Base-by-base conservation (phyloP, 2,888 invertebrate species). In the Pyrgus malvae region DNA sequence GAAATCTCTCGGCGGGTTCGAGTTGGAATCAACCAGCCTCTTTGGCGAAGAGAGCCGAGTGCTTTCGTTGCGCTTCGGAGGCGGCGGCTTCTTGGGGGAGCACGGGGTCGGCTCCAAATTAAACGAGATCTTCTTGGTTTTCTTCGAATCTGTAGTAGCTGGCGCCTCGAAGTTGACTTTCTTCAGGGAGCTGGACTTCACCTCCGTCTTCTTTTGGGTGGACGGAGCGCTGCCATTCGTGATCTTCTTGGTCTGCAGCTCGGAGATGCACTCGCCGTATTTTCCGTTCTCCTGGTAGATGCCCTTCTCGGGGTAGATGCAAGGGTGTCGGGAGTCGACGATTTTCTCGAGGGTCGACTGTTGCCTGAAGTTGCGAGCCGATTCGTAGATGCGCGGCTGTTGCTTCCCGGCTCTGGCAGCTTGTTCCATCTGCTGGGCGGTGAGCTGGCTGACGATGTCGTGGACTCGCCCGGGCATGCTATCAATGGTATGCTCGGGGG, bases 1-100 rank as follows among this genome's bases (percentile, higher is more conserved):
- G 72, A 98, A 97, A 56, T 96, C 96, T 19, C 93, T 93, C 0
- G 95, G 95, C 2, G 96, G 95, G 68, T 94, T 94, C 62, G 94
- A 93, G 55, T 92, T 91, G 0, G 93, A 93, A 56, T 95, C 95
- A 0, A 93, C 92, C 21, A 96, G 80, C 66, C 95, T 95, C 74
- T 95, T 95, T 2, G 95, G 96, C 6, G 95, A 95, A 1, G 96
- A 93, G 2, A 95, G 83, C 41, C 93, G 91, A 0, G 95, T 95
- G 61, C 92, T 92, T 68, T 96, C 96, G 55, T 95, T 93, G 27
- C 96, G 91, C 65, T 94, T 94, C 0, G 96, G 96, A 17, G 96
- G 95, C 60, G 92, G 85, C 0, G 96, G 95, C 65, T 93, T 94
- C 46, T 92, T 91, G 0, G 94, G 94, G 5, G 94, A 83, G 0